Evolutionary conservation across 2,113 vertebrate genomes (phyloP).

Genomic region (Tylochromis polylepis): DNA sequence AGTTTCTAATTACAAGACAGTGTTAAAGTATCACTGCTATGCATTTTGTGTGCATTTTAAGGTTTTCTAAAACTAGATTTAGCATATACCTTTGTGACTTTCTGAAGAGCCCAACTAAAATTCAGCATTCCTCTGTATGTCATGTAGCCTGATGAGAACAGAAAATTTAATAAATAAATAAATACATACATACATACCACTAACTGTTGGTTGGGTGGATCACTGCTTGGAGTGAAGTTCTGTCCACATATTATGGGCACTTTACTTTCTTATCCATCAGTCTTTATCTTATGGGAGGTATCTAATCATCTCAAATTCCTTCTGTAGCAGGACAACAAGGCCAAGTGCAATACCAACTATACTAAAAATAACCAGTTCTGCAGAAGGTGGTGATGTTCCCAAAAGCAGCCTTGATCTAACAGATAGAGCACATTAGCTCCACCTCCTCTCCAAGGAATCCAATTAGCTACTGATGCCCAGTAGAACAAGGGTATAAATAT

Average conservation of each 20-base stretch:
- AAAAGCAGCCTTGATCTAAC: background rate
- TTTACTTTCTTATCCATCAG: background rate
- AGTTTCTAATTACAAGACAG: too few relatives aligned
- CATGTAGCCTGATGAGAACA: background rate
- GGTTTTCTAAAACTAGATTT: background rate
- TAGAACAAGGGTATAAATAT: background rate
- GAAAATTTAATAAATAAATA: background rate
- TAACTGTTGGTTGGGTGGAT: background rate
- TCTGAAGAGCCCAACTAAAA: background rate
- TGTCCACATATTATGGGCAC: background rate
- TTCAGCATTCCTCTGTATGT: background rate
- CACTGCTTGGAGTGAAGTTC: background rate
- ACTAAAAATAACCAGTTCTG: background rate
- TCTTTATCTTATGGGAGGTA: background rate
- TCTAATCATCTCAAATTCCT: background rate
- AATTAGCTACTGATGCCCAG: too few relatives aligned
- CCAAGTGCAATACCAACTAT: background rate
- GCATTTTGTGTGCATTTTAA: background rate
- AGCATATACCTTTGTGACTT: background rate
- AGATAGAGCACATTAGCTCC: background rate
- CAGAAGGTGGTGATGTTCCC: background rate
- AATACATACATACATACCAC: fast-evolving
- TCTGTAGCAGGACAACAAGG: background rate
- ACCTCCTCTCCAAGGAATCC: background rate
- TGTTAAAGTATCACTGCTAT: too few relatives aligned